These are phyloP conservation scores for Anthoptus insignis DNA, from an alignment of 2,888 invertebrate species.

Conservation along the genomic window DNA sequence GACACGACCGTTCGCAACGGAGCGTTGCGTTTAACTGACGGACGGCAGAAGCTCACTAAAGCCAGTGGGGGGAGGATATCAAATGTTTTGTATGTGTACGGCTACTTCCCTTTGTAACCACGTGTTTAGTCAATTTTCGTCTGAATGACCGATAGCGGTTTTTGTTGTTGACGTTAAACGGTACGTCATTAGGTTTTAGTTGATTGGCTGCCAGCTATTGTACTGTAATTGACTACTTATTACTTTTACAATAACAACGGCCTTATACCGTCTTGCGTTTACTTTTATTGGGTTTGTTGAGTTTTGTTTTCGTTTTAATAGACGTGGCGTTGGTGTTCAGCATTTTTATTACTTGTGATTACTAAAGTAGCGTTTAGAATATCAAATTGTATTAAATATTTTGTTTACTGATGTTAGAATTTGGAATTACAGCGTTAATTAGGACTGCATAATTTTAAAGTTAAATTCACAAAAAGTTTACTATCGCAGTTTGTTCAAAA, in stretches of 20 bases:
- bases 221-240: background rate
- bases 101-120: conserved; percentile 69
- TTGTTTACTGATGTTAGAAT: background rate
- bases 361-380: background rate
- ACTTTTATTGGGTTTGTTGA: background rate
- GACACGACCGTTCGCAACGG: conserved; percentile 63
- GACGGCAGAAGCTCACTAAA: conserved; percentile 55
- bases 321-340: background rate
- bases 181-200: conserved; percentile 69
- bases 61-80: conserved; percentile 69
- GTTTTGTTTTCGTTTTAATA: background rate
- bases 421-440: background rate
- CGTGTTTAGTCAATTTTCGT: conserved; percentile 80
- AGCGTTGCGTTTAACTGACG: conserved; percentile 69
- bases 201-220: conserved; percentile 50
- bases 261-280: background rate
- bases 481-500: no score
- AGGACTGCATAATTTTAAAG: background rate
- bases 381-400: background rate
- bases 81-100: conserved; percentile 73
- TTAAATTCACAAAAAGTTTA: no score
- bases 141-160: conserved; percentile 65
- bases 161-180: conserved; percentile 73
- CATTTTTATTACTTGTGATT: background rate
- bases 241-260: conserved; percentile 2